Conservation (phyloP, 2,113 vertebrate species). For the Siniperca knerii region DNA sequence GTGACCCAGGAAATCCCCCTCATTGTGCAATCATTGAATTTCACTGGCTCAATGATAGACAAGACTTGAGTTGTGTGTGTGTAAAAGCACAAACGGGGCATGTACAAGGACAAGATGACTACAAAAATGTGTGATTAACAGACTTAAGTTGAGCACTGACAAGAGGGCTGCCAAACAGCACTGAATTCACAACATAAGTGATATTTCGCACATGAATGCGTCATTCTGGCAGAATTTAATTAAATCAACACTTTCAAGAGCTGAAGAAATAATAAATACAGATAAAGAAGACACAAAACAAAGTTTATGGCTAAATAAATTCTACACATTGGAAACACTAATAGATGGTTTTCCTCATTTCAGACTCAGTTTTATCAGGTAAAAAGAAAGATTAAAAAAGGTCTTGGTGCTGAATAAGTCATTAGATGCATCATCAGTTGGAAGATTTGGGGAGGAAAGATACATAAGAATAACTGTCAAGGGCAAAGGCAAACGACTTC, state of each 20-base stretch:
- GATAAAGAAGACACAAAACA: background rate
- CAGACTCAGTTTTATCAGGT: background rate
- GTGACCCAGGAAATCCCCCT: slow-evolving; percentile 2
- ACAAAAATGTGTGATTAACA: background rate
- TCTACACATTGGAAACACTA: background rate
- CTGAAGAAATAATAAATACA: background rate
- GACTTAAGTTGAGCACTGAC: background rate
- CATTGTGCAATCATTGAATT: background rate
- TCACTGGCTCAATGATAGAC: background rate
- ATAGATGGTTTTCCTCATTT: background rate
- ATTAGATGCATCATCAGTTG: background rate
- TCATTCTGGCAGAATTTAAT: background rate
- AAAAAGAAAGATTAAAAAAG: background rate
- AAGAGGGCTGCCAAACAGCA: background rate
- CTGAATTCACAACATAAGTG: background rate
- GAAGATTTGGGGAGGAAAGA: slow-evolving; percentile 7
- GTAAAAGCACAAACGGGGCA: background rate
- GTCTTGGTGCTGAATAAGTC: background rate
- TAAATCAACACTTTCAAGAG: background rate
- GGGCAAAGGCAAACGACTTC: background rate
- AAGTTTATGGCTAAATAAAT: background rate
- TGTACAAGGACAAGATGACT: background rate
- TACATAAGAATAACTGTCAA: background rate
- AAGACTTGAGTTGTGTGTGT: background rate
- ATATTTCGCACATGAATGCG: background rate